phyloP scores from a whole-genome alignment of 2,113 vertebrate species.

The Motacilla alba region DNA sequence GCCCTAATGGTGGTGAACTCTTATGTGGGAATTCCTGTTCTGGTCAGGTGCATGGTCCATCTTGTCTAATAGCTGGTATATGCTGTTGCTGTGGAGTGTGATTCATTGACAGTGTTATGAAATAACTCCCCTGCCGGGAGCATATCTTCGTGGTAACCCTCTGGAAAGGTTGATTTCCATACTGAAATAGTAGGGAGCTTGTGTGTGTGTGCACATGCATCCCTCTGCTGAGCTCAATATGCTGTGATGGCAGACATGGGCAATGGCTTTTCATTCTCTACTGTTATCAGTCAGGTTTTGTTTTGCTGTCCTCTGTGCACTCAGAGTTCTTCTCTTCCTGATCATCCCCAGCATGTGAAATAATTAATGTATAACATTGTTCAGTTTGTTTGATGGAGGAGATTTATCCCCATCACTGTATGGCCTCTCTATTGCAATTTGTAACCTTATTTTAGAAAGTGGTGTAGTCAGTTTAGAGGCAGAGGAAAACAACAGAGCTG shows the following conservation, averaged over 20 bases:
- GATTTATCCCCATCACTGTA: neutral
- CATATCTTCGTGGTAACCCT: neutral
- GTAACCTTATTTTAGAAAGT: neutral
- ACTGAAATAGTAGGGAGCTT: neutral
- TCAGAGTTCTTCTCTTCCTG: neutral
- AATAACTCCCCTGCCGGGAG: neutral
- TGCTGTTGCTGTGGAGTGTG: neutral
- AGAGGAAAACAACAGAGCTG: neutral
- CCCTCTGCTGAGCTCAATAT: neutral
- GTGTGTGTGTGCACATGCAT: fast-evolving
- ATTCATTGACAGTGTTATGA: neutral
- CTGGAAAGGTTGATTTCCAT: neutral
- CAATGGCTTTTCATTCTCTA: neutral
- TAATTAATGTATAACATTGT: neutral
- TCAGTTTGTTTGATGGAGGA: neutral
- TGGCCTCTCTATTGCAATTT: neutral
- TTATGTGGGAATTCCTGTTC: neutral
- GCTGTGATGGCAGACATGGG: neutral
- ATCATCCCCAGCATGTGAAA: neutral
- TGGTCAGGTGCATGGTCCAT: neutral
- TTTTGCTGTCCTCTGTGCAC: neutral
- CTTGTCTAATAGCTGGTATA: neutral
- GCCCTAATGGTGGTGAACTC: neutral
- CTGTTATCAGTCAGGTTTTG: neutral
- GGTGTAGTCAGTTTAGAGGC: neutral